A percentile compares a stretch with the other conserved stretches of the same genome.
Conservation (phyloP, 2,888 invertebrate species). For the Autographa pulchrina region DNA sequence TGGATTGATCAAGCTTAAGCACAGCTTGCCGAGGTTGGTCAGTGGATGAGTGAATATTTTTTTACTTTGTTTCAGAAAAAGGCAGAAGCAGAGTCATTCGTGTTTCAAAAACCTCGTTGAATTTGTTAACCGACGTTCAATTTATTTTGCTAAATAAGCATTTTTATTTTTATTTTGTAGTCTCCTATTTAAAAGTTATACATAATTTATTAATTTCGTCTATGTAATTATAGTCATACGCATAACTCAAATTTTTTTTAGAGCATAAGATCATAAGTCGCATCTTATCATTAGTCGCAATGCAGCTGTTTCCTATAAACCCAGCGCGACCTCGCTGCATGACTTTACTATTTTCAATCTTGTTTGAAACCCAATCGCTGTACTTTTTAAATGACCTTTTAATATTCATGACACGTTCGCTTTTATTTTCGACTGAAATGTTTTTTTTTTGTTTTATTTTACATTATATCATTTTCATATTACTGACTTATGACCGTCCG, state of each 20-base stretch:
- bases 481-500: no score
- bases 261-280: no score
- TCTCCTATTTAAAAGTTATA: no score
- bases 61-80: no score
- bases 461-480: no score
- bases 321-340: background rate
- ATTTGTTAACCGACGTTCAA: no score
- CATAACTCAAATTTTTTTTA: background rate
- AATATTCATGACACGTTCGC: background rate
- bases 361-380: constrained; percentile 2
- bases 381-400: background rate
- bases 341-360: background rate
- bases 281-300: background rate
- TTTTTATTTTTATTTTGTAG: no score
- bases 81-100: no score
- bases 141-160: no score
- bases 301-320: constrained; percentile 3
- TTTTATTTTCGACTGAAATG: background rate
- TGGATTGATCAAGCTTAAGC: background rate
- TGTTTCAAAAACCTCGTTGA: no score
- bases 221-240: no score
- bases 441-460: background rate
- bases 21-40: background rate
- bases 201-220: no score
- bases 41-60: background rate